phyloP scores from a whole-genome alignment of 2,113 vertebrate species.

The Cricetomys ansorgei region DNA sequence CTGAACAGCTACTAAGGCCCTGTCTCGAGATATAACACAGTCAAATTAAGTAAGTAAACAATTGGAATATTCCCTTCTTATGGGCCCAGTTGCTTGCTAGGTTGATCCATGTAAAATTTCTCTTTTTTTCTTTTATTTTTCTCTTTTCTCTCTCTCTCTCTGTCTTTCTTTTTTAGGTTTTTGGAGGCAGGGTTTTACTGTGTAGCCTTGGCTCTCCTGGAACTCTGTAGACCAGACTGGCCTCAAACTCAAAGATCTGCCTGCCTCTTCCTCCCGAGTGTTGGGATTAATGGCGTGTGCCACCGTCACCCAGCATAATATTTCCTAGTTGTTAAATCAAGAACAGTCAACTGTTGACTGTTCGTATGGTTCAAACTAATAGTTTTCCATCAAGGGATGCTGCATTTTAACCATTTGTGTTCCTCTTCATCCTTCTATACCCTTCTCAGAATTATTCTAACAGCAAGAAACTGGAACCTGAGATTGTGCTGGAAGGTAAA shows the following conservation, averaged over 20 bases:
- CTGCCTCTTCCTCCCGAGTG: too few relatives aligned
- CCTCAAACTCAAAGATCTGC: too few relatives aligned
- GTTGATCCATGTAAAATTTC: neutral
- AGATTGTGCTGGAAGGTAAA: neutral
- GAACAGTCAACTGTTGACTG: neutral
- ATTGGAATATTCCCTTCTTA: neutral
- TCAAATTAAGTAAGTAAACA: neutral
- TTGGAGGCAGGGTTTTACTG: too few relatives aligned
- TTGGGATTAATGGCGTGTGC: too few relatives aligned
- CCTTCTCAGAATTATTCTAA: neutral
- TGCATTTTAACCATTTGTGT: neutral
- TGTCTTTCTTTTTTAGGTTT: too few relatives aligned
- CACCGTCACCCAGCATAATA: too few relatives aligned
- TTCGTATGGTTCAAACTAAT: neutral
- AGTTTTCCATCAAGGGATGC: neutral
- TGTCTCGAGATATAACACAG: neutral
- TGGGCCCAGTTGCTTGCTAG: constrained; percentile 5
- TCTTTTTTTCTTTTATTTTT: too few relatives aligned
- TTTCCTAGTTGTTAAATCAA: neutral
- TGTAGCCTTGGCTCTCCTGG: too few relatives aligned
- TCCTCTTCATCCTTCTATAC: neutral
- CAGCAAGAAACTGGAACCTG: neutral
- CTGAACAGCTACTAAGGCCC: neutral
- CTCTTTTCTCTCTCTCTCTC: too few relatives aligned
- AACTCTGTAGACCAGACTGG: too few relatives aligned